Conservation (phyloP, 2,888 invertebrate species). For the Auanema sp. region DNA sequence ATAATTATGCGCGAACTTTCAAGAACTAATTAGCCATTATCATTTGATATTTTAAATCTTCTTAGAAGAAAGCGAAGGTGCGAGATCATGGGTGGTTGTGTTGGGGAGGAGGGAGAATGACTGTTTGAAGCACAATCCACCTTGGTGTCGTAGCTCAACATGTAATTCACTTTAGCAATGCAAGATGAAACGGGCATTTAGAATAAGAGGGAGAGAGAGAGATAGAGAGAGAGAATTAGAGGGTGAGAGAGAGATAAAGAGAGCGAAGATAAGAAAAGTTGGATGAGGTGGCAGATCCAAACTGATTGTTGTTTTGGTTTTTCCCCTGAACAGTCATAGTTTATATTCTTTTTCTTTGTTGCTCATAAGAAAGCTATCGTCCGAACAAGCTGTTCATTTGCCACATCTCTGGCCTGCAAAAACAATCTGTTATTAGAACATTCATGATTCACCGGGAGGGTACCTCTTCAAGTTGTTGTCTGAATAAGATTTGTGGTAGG, state of each 20-base stretch:
- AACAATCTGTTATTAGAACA: slow-evolving; percentile 5
- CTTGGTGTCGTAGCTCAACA: too few species aligned
- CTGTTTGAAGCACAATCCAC: too few species aligned
- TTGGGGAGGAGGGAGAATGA: too few species aligned
- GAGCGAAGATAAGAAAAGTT: slow-evolving; percentile 12
- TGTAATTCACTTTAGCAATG: too few species aligned
- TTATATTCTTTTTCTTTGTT: background rate
- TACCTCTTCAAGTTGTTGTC: too few species aligned
- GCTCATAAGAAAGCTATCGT: background rate
- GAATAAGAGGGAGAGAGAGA: slow-evolving; percentile 3
- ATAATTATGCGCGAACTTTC: too few species aligned
- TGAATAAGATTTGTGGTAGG: background rate
- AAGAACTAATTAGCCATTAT: too few species aligned
- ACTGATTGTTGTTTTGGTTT: slow-evolving; percentile 6
- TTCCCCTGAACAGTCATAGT: slow-evolving; percentile 4
- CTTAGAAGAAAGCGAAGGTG: too few species aligned
- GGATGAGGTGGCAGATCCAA: slow-evolving; percentile 10
- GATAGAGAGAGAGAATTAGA: background rate
- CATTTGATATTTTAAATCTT: too few species aligned
- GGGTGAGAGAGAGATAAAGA: background rate
- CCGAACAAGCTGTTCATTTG: slow-evolving; percentile 4
- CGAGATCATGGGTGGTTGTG: too few species aligned
- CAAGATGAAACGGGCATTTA: slow-evolving; percentile 18
- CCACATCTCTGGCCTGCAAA: background rate
- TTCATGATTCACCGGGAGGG: too few species aligned